These are phyloP conservation scores for Crax fasciolata DNA, from an alignment of 2,797 vertebrate species.

Conservation along the genomic window DNA sequence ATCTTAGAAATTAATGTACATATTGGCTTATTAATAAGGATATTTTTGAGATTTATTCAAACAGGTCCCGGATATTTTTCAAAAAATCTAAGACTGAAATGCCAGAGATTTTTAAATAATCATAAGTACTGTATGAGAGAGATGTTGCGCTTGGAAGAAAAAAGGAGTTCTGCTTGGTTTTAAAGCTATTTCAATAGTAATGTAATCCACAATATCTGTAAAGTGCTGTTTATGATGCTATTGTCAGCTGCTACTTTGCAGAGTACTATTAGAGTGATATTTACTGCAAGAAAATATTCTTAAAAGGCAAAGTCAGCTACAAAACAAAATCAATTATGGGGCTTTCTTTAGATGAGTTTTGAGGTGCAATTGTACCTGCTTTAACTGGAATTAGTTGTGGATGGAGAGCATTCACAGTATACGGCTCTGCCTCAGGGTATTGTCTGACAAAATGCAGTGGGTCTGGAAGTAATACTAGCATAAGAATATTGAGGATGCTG, in stretches of 20 bases:
- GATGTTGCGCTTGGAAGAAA: background rate
- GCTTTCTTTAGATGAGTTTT: background rate
- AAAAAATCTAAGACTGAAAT: too few species aligned
- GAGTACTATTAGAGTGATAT: background rate
- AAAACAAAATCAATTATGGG: slow-evolving; percentile 46
- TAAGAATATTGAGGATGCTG: too few species aligned
- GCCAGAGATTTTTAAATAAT: background rate
- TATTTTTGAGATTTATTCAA: too few species aligned
- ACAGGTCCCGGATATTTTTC: too few species aligned
- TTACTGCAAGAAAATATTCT: slow-evolving; percentile 36
- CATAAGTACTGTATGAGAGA: background rate
- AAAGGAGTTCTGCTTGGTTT: slow-evolving; percentile 20
- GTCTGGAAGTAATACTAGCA: background rate
- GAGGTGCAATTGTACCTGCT: background rate
- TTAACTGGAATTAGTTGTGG: background rate
- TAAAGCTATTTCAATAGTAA: slow-evolving; percentile 22
- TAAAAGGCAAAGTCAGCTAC: background rate
- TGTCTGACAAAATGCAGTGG: background rate
- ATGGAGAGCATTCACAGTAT: background rate
- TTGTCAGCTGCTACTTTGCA: background rate
- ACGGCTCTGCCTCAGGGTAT: background rate
- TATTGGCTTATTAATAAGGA: too few species aligned
- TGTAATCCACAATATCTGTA: slow-evolving; percentile 21
- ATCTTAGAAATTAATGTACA: too few species aligned
- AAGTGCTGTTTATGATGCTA: slow-evolving; percentile 7